Evolutionary conservation across 2,113 vertebrate genomes (phyloP).

Genomic region (Nansenia antarctica): DNA sequence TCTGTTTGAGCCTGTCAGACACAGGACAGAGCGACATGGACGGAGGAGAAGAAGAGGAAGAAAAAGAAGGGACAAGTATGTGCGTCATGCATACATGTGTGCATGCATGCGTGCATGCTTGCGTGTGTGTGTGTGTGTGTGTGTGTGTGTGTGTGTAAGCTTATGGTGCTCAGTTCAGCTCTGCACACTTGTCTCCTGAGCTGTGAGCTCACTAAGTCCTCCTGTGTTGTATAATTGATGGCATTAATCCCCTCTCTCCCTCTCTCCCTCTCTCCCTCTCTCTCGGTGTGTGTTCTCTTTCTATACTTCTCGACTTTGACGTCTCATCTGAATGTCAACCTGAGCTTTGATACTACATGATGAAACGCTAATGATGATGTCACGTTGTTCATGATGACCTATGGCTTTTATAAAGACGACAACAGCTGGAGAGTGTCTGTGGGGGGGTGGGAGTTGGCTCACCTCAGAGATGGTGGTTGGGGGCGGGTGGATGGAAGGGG

Average conservation of each 20-base stretch:
- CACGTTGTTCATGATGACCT: background rate
- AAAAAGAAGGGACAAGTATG: no score
- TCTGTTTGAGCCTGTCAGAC: no score
- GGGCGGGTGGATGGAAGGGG: no score
- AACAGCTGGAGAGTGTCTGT: background rate
- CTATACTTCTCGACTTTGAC: background rate
- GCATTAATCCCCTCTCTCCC: background rate
- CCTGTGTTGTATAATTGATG: background rate
- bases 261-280: background rate
- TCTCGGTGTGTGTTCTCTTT: background rate
- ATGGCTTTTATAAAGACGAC: background rate
- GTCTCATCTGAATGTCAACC: background rate
- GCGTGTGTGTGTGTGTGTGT: no score
- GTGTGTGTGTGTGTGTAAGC: background rate
- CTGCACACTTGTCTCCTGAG: background rate
- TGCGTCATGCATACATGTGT: no score
- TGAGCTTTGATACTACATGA: background rate
- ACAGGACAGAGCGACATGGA: background rate
- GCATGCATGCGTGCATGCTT: constrained; percentile 18
- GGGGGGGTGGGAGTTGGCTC: no score
- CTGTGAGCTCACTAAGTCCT: background rate
- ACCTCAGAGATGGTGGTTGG: no score
- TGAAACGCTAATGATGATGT: no score
- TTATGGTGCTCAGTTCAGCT: no score
- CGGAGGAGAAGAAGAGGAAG: background rate